Evolutionary conservation across 2,888 invertebrate species (phyloP), one percentile per base, ranked within the genome.

Genomic region (Cephus pygmeus): DNA sequence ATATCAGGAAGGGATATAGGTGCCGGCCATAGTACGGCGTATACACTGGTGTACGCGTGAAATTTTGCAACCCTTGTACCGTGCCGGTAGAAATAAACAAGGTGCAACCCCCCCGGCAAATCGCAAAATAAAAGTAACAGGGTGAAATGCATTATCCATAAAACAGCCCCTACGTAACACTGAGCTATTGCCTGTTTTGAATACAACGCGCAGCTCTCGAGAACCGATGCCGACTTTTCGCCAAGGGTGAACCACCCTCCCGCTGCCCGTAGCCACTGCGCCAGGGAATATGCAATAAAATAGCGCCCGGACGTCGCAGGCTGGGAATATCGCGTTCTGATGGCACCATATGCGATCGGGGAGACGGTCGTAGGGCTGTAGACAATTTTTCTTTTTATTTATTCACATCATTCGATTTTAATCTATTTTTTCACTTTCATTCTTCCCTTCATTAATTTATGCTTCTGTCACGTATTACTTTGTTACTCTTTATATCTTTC

Each of bases 131-230:
- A 82, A 84, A 80, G 80, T 76, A 79, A 75, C 31, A 80, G 80
- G 80, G 79, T 69, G 81, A 81, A 86, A 87, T 81, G 86, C 84
- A 84, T 87, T 83, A 84, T 79, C 83, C 86, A 82, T 85, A 83
- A 86, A 87, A 86, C 85, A 84, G 81, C 81, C 81, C 80, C 69
- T 35, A n/a, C 69, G 69, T 76, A 77, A 80, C 79, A 79, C 75
- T 77, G 81, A 84, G 81, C 78, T 83, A 84, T 83, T 75, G 82
- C 84, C 79, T 82, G 83, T 76, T 83, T 81, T 83, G 86, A 83
- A 83, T 83, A 79, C 78, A 79, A 79, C 80, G 74, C 79, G 79
- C 81, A 77, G 71, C 76, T n/a, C 56, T 56, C 56, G 56, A 56
- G 56, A 56, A 56, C 56, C 56, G 56, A 56, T 56, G 56, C 56